phyloP scores from a whole-genome alignment of 2,113 vertebrate species.

The Brachypteracias leptosomus region DNA sequence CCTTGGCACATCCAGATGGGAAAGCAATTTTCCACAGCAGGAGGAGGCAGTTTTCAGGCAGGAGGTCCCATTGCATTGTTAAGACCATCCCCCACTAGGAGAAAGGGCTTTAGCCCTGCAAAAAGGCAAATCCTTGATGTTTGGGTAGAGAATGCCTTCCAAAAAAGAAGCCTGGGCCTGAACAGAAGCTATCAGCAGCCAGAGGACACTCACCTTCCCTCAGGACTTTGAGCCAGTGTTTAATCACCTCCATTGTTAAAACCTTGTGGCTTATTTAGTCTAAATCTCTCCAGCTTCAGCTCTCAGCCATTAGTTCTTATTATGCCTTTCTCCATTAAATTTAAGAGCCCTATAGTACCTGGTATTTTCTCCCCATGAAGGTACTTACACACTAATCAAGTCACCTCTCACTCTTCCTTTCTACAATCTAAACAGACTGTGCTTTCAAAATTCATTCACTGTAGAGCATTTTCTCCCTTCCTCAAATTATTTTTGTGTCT shows the following conservation, averaged over 20 bases:
- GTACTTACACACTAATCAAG: neutral
- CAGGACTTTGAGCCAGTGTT: neutral
- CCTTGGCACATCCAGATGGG: neutral
- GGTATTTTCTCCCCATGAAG: neutral
- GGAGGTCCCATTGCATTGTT: neutral
- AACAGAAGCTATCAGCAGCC: neutral
- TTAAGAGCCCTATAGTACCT: neutral
- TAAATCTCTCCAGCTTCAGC: neutral
- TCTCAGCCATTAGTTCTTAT: neutral
- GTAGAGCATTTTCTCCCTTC: neutral
- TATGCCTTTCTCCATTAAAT: constrained; percentile 2
- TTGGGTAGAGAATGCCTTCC: neutral
- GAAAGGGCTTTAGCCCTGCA: neutral
- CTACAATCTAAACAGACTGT: constrained; percentile 13
- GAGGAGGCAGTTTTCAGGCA: neutral
- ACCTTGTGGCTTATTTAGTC: neutral
- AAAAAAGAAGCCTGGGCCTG: neutral
- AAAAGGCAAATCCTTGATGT: neutral
- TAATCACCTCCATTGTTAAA: neutral
- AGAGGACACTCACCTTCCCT: neutral
- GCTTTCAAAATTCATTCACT: neutral
- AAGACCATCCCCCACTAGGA: neutral
- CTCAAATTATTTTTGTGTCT: neutral
- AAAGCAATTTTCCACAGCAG: neutral
- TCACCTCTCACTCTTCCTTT: neutral